Evolutionary conservation across 2,113 vertebrate species (phyloP), one percentile per base, ranked within the genome.

Genomic region (Phodopus roborovskii): DNA sequence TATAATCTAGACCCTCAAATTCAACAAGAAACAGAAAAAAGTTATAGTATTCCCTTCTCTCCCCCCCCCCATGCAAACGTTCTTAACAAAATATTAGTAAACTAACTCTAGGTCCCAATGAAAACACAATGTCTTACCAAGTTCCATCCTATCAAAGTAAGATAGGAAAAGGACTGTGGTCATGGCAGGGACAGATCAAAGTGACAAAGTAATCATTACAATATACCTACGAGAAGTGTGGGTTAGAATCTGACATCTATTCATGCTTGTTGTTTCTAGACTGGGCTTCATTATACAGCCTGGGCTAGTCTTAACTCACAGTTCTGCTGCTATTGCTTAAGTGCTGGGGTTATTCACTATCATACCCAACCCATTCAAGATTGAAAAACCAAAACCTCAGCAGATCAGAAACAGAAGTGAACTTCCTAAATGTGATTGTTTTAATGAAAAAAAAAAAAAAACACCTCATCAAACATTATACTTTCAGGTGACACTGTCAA

Each of bases 351-450:
- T 74, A 45, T 56, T 50, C 22, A 15, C 68, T 28, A 30, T 71
- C 36, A 28, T 45, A 58, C 13, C 50, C 68, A 45, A 56, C 53
- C 53, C 87, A 90, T 78, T 53, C 74, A 66, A n/a, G 42, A 48
- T 58, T 36, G 30, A 50, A 74, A 28, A 93, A 70, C 19, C 28
- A 30, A 45, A 66, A 0, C 7, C 45, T 73, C 39, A 50, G 17
- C 17, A 71, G 94, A 73, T 28, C 74, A 81, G 48, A 92, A 95
- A 71, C 78, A 92, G 71, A 92, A 79, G 42, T 42, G 48, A 73
- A 70, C 64, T 93, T 92, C 81, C 71, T 95, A 71, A 90, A 96
- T 93, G 48, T 96, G 91, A 85, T 90, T 74, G n/a, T 56, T 84
- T 62, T 62, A 42, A 62, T 83, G 22, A 83, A 83, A 83, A 26